Evolutionary conservation across 1,140 invertebrate genomes (phyloP).

Genomic region (Leptonema lineaticorne): DNA sequence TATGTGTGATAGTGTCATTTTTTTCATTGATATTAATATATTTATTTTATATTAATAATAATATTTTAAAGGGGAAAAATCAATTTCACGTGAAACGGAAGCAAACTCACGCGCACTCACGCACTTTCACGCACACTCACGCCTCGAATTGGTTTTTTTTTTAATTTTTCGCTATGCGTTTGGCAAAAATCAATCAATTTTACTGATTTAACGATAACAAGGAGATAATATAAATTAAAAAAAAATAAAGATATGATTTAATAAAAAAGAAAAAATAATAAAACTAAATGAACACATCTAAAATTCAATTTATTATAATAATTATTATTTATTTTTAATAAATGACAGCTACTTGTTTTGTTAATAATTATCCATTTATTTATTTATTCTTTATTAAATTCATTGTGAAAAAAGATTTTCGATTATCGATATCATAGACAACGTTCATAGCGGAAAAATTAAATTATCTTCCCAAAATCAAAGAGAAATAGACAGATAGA

Average conservation of each 20-base stretch:
- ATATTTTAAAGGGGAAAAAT: not conserved
- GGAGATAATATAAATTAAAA: too few relatives aligned
- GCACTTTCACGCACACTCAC: conserved; percentile 4
- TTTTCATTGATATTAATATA: conserved; percentile 7
- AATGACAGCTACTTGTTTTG: conserved; percentile 30
- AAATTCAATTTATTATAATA: too few relatives aligned
- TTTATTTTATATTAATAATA: not conserved
- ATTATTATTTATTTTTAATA: too few relatives aligned
- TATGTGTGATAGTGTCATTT: not conserved
- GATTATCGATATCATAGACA: not conserved
- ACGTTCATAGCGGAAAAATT: too few relatives aligned
- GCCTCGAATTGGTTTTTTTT: not conserved
- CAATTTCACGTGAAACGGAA: not conserved
- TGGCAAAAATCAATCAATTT: conserved; percentile 1
- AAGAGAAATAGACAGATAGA: too few relatives aligned
- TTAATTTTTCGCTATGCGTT: too few relatives aligned
- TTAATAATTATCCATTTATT: conserved; percentile 16
- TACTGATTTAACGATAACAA: conserved; percentile 28
- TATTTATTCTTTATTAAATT: conserved; percentile 1
- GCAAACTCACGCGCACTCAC: conserved; percentile 2
- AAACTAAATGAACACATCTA: conserved; percentile 40
- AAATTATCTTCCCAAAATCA: too few relatives aligned
- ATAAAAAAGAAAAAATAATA: too few relatives aligned
- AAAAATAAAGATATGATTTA: too few relatives aligned
- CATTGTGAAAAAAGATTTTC: not conserved